These are phyloP conservation scores for Rousettus leschenaultii DNA, from an alignment of 2,113 vertebrate species.

Conservation along the genomic window DNA sequence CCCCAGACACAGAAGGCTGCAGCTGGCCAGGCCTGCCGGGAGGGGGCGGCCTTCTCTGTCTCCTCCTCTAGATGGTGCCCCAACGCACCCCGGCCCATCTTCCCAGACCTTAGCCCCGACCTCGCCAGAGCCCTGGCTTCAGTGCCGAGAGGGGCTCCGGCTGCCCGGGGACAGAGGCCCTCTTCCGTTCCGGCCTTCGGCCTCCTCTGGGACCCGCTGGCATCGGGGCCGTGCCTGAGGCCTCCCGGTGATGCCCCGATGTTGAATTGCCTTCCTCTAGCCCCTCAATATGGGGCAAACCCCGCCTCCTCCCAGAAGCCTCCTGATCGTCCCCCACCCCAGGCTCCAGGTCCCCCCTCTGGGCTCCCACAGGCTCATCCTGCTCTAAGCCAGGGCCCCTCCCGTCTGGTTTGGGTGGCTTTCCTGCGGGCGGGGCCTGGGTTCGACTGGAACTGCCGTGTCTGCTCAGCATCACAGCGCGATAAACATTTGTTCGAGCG, in stretches of 20 bases:
- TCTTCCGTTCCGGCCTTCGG: neutral
- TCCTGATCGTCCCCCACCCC: rapidly evolving
- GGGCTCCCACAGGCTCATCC: neutral
- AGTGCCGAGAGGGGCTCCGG: neutral
- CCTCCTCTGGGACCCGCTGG: neutral
- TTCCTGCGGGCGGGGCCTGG: neutral
- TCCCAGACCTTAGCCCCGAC: neutral
- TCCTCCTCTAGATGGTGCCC: no score
- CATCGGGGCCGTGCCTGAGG: rapidly evolving
- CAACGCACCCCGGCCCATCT: neutral
- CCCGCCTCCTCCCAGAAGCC: neutral
- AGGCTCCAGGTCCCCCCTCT: neutral
- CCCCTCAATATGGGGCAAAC: no score
- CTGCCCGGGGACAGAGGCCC: neutral
- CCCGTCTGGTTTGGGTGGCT: rapidly evolving
- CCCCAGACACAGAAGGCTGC: neutral
- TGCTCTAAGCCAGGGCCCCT: neutral
- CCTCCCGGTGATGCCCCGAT: neutral
- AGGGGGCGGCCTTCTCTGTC: neutral
- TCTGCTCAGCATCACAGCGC: neutral
- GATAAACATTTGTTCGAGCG: neutral
- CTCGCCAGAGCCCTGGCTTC: neutral
- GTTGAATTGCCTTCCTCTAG: rapidly evolving
- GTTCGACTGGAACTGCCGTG: neutral
- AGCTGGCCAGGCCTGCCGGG: neutral